Percentiles rank a stretch among this genome's conserved stretches.
These are phyloP conservation scores for Agrilus cyanescens DNA, from an alignment of 2,888 invertebrate species.

Conservation along the genomic window DNA sequence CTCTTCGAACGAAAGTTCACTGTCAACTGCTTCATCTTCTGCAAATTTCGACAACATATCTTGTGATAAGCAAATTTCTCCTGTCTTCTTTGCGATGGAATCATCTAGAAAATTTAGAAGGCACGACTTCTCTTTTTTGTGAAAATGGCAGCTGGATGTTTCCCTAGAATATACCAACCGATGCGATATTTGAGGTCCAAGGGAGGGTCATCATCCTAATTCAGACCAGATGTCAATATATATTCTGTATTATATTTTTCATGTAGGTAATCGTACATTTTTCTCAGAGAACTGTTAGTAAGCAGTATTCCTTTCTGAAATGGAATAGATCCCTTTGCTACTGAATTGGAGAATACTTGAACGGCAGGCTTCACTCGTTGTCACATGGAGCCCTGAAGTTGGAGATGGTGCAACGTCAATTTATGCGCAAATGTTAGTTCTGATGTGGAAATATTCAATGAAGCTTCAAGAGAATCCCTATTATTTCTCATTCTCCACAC, in stretches of 20 bases:
- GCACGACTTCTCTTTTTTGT: constrained; percentile 3
- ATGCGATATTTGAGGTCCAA: constrained; percentile 5
- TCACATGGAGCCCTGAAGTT: constrained; percentile 11
- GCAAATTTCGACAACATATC: no score
- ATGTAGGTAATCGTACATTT: constrained; percentile 4
- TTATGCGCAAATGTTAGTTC: constrained; percentile 14
- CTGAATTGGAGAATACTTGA: no score
- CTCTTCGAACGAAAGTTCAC: no score
- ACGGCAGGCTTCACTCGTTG: constrained; percentile 13
- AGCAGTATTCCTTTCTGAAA: no score
- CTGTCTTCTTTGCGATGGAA: no score
- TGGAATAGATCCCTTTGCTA: no score
- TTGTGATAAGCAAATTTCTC: no score
- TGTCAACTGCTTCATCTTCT: no score
- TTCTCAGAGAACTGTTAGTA: no score
- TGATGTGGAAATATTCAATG: constrained; percentile 7
- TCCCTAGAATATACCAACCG: constrained; percentile 6
- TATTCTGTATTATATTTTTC: constrained; percentile 6
- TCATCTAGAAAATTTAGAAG: no score
- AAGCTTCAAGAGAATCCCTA: constrained; percentile 5
- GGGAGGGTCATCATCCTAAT: constrained; percentile 6
- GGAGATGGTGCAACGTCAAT: constrained; percentile 12
- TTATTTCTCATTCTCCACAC: constrained; percentile 1
- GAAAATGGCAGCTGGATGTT: constrained; percentile 6
- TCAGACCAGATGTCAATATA: constrained; percentile 4